Conservation (phyloP, 2,113 vertebrate genomes). For the Bombycilla garrulus region DNA sequence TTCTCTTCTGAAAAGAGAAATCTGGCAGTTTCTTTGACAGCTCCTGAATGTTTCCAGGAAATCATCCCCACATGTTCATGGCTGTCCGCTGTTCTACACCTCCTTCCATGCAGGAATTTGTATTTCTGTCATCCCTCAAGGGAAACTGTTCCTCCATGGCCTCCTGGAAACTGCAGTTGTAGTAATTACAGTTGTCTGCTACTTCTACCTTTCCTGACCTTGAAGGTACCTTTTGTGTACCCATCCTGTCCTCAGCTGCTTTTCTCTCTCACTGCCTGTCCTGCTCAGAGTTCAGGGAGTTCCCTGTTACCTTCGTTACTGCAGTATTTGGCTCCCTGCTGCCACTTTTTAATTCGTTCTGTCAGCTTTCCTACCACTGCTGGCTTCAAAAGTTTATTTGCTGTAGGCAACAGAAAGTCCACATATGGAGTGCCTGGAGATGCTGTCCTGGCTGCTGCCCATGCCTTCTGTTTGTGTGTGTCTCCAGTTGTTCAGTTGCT, state of each 20-base stretch:
- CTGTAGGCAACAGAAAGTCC: slow-evolving; percentile 59
- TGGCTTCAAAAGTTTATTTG: slow-evolving; percentile 66
- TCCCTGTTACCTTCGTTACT: not conserved
- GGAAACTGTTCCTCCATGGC: not conserved
- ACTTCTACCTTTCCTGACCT: not conserved
- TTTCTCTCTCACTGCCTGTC: not conserved
- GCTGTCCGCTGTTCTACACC: not conserved
- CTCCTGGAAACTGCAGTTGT: not conserved
- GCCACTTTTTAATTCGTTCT: slow-evolving; percentile 55
- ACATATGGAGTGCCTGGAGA: slow-evolving; percentile 59
- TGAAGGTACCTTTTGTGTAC: not conserved
- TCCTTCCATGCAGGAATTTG: not conserved
- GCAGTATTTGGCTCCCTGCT: slow-evolving; percentile 5
- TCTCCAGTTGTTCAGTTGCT: slow-evolving; percentile 55
- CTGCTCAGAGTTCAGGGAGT: slow-evolving; percentile 22
- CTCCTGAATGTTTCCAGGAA: slow-evolving; percentile 18
- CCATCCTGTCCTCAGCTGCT: not conserved
- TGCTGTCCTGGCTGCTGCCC: slow-evolving; percentile 59
- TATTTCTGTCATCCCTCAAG: not conserved
- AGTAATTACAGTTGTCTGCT: not conserved
- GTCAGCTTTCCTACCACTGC: slow-evolving; percentile 54
- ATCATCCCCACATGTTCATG: not conserved
- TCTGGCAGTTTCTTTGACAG: slow-evolving; percentile 27
- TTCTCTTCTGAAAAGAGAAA: not conserved
- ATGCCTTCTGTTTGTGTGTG: slow-evolving; percentile 58